A percentile compares a stretch with the other conserved stretches of the same genome.
Evolutionary conservation across 2,797 vertebrate species (phyloP).

Genomic region (Myioborus melanocephalus): DNA sequence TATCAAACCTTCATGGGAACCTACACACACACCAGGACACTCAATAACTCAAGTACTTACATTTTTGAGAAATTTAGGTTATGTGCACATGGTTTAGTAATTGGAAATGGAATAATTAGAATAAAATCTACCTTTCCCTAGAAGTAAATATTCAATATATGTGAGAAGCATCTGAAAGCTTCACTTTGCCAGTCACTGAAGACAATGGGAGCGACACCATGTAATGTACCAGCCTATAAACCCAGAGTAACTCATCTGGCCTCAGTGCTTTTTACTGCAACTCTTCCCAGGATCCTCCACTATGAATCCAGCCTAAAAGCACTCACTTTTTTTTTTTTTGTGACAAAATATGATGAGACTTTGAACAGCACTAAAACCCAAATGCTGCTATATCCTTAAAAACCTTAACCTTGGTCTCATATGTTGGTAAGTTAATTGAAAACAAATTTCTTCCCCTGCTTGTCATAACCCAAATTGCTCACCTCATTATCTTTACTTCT

Average conservation of each 20-base stretch:
- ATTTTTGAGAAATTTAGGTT: neutral
- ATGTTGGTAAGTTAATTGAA: neutral
- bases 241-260: neutral
- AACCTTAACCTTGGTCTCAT: neutral
- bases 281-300: neutral
- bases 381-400: neutral
- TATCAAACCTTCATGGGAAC: neutral
- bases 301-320: neutral
- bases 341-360: neutral
- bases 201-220: neutral
- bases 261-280: neutral
- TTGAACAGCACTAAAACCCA: neutral
- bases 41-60: neutral
- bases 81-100: neutral
- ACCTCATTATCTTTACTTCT: constrained; percentile 4
- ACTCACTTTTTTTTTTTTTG: neutral
- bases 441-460: neutral
- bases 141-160: neutral
- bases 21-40: neutral
- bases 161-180: neutral
- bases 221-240: neutral
- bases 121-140: neutral
- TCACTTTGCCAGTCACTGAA: neutral
- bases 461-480: neutral
- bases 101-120: neutral